A percentile compares a stretch with the other conserved stretches of the same genome.
These are phyloP conservation scores for Paelopatides confundens DNA, from an alignment of 53 echinoderm and acorn worm genomes.

Conservation along the genomic window DNA sequence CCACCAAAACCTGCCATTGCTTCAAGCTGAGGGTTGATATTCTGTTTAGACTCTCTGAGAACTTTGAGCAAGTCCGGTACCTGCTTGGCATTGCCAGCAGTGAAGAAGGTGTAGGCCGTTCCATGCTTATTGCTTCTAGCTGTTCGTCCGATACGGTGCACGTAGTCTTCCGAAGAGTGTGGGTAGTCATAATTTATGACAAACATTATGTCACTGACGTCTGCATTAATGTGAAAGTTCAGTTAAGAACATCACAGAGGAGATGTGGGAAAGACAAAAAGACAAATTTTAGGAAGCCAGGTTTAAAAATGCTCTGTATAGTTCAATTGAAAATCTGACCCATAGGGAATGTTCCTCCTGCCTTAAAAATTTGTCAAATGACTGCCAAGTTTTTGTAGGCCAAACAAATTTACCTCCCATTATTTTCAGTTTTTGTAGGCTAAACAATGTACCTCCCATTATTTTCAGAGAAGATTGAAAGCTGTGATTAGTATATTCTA, in stretches of 20 bases:
- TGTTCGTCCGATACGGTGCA: constrained; percentile 99
- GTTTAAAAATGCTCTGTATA: too few relatives aligned
- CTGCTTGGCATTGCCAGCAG: constrained; percentile 81
- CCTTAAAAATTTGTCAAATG: too few relatives aligned
- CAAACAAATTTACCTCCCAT: too few relatives aligned
- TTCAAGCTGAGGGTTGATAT: constrained; percentile 82
- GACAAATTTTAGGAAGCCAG: too few relatives aligned
- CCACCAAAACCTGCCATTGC: constrained; percentile 75
- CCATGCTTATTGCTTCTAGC: constrained; percentile 90
- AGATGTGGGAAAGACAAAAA: too few relatives aligned
- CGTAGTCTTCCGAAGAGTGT: constrained; percentile 94
- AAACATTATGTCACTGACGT: constrained; percentile 98
- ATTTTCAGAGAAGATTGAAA: too few relatives aligned
- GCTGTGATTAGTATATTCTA: too few relatives aligned
- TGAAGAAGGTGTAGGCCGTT: constrained; percentile 99
- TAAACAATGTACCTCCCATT: too few relatives aligned
- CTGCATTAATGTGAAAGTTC: constrained; percentile 28
- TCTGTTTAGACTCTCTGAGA: constrained; percentile 86
- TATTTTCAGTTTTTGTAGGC: too few relatives aligned
- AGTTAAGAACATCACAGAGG: not conserved
- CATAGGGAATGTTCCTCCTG: too few relatives aligned
- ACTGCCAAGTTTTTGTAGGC: too few relatives aligned
- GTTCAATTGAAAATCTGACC: too few relatives aligned
- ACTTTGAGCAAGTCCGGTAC: constrained; percentile 86
- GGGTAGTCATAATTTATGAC: constrained; percentile 99